phyloP scores from a whole-genome alignment of 2,888 invertebrate species.

The Rhingia campestris region DNA sequence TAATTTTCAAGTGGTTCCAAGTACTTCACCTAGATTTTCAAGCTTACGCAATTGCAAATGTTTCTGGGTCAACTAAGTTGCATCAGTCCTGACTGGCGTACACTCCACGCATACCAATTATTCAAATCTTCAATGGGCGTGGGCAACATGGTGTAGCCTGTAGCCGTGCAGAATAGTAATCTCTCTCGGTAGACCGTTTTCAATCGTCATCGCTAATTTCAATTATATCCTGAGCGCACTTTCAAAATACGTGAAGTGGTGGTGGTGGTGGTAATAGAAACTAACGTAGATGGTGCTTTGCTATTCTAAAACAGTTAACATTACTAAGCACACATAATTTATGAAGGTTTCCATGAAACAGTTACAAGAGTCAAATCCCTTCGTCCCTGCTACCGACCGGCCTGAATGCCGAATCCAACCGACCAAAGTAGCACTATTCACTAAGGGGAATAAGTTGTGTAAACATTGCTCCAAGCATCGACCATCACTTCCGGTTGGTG shows the following conservation, averaged over 20 bases:
- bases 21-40: conserved; percentile 56
- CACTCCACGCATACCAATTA: conserved; percentile 14
- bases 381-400: neutral
- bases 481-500: conserved; percentile 65
- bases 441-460: conserved; percentile 54
- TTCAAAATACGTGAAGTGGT: neutral
- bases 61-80: conserved; percentile 56
- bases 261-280: conserved; percentile 5
- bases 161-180: conserved; percentile 10
- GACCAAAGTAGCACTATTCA: conserved; percentile 33
- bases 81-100: conserved; percentile 1
- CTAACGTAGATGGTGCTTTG: neutral
- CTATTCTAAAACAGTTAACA: neutral
- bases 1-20: conserved; percentile 44
- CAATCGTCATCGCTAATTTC: conserved; percentile 25
- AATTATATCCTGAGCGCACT: conserved; percentile 28
- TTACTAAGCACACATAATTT: conserved; percentile 61
- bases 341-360: conserved; percentile 51
- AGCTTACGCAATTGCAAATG: conserved; percentile 54
- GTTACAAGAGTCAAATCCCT: conserved; percentile 25
- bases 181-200: neutral
- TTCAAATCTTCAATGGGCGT: neutral
- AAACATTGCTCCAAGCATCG: conserved; percentile 53
- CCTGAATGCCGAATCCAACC: neutral
- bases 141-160: conserved; percentile 16